A percentile compares a stretch with the other conserved stretches of the same genome.
These are phyloP conservation scores for Tenodera sinensis DNA, from an alignment of 2,888 invertebrate genomes.

Conservation along the genomic window DNA sequence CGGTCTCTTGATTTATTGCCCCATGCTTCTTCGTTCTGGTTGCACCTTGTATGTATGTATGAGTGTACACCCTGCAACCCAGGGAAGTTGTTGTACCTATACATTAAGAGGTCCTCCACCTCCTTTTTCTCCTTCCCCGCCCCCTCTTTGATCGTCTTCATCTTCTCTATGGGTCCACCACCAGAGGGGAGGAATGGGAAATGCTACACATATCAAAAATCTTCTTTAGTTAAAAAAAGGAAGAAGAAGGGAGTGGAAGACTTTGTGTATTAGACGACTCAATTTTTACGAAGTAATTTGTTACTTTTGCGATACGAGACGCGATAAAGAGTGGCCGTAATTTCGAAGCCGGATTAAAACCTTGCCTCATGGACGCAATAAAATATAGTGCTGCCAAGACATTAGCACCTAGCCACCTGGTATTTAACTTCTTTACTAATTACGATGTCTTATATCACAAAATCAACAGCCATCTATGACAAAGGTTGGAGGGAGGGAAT, in stretches of 20 bases:
- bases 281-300: background rate
- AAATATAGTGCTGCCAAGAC: background rate
- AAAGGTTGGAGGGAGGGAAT: too few relatives aligned
- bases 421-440: background rate
- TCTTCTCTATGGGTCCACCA: background rate
- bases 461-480: background rate
- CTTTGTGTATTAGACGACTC: background rate
- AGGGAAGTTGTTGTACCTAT: background rate
- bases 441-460: background rate
- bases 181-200: background rate
- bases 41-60: background rate
- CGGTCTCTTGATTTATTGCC: constrained; percentile 18
- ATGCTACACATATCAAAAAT: background rate
- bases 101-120: background rate
- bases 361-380: background rate
- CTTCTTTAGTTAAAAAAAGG: background rate
- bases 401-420: background rate
- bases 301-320: background rate
- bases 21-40: background rate
- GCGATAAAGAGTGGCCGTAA: background rate
- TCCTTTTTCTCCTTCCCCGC: background rate
- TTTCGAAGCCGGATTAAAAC: background rate
- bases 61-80: background rate
- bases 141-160: background rate
- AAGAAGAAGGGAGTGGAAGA: background rate